Base-by-base conservation (phyloP, 35 echinoderm and acorn worm genomes). In the Apostichopus californicus region DNA sequence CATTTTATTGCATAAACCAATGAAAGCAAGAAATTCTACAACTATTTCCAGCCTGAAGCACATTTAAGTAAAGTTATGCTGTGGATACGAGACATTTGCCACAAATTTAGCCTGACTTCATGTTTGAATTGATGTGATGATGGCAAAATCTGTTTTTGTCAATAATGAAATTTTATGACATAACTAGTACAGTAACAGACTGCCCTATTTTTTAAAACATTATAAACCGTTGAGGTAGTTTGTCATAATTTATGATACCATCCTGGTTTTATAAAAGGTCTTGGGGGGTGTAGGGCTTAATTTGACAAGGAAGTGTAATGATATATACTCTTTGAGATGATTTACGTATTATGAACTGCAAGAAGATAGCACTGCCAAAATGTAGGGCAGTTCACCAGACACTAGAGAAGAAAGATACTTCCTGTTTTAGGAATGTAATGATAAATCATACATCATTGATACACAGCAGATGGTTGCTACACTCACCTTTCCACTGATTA, bases 91-190 rank as follows among this genome's bases (percentile, higher is more conserved):
- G 10, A 22, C 17, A 17, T 24, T 78, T 8, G 8, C 23, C 77
- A 78, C 20, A 78, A 46, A 46, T 22, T 24, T 78, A 78, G 77
- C 1, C 20, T 17, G 3, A 3, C 34, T 46, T 46, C 34, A 46
- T 46, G 34, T 78, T 22, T 24, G 77, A 78, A 46, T 78, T 61
- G 58, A 61, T 61, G 58, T 78, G 7, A 1, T 24, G 1, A 22
- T 4, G 17, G 1, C 12, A 78, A 78, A 23, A 78, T 24, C 8
- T 46, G 77, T 78, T 22, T 24, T 14, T 12, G 77, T 78, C 77
- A 78, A 78, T 5, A 78, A 22, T 57, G 9, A 82, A 82, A 82
- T 55, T 55, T 14, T 52, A 75, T 75, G 71, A 75, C n/a, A 73
- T 73, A 75, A 75, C n/a, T 75, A 75, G 71, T 18, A 13, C 14